Conservation (phyloP, 2,797 vertebrate genomes). For the Distichodus sexfasciatus region DNA sequence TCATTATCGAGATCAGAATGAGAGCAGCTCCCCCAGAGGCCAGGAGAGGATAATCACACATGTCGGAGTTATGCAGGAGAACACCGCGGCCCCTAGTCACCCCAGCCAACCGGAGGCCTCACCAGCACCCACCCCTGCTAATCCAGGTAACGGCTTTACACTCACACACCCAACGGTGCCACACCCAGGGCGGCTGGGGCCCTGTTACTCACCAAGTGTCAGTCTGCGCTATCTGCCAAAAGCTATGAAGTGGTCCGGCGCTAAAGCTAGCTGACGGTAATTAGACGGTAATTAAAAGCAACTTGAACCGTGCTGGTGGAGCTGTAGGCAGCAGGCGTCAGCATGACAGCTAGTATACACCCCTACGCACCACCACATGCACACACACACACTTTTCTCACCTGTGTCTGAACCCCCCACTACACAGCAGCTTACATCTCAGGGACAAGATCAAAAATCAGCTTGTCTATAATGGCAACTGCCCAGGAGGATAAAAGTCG, state of each 20-base stretch:
- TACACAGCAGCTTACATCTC: not conserved
- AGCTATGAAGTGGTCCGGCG: not conserved
- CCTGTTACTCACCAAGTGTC: conserved; percentile 3
- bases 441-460: not conserved
- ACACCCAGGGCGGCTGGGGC: not conserved
- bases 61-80: conserved; percentile 45
- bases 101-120: not conserved
- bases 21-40: conserved; percentile 72
- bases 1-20: conserved; percentile 81
- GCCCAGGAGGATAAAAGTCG: not conserved
- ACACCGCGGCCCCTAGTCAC: conserved; percentile 2
- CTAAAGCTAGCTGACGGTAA: conserved; percentile 36
- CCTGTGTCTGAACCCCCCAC: not conserved
- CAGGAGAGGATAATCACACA: conserved; percentile 77
- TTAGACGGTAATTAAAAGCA: conserved; percentile 47
- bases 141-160: not conserved
- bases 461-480: not conserved
- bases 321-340: conserved; percentile 15
- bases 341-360: conserved; percentile 21
- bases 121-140: not conserved
- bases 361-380: conserved; percentile 37
- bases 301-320: conserved; percentile 26
- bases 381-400: not conserved
- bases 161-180: not conserved
- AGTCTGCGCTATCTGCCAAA: conserved; percentile 7